Base-by-base conservation (phyloP, 2,797 vertebrate species). In the Rhinophrynus dorsalis region DNA sequence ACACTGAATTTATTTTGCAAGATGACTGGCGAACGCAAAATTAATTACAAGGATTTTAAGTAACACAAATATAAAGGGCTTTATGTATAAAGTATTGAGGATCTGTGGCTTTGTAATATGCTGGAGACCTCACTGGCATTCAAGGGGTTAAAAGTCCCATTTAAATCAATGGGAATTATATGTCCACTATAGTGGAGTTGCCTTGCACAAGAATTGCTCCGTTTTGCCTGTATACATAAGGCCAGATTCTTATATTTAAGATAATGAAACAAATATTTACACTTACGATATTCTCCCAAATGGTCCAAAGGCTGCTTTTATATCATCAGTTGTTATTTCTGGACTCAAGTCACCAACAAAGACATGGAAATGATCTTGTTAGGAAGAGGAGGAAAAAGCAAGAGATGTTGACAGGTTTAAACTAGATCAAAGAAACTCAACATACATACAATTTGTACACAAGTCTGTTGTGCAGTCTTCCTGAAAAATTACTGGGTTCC, bases 211-310 rank as follows among this genome's bases (percentile, higher is more conserved):
- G n/a, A n/a, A n/a, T n/a, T n/a, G n/a, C n/a, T n/a, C n/a, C n/a
- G n/a, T n/a, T 44, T 44, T 18, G 15, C 4, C 17, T 44, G 40
- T 44, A 44, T 20, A 44, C 7, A 20, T 44, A 17, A 44, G 18
- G 40, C 6, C 15, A 44, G 18, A 38, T 38, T n/a, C n/a, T n/a
- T n/a, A n/a, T n/a, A 13, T 15, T 38, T 38, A 12, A 38, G 37
- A 44, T 15, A 44, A 18, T 44, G 15, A 18, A 44, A 48, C 23
- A 10, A 33, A 37, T 12, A 8, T 18, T 33, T 56, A 24, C 57
- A 95, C 96, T 93, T 91, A 99, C 96, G 97, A 99, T 93, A 98
- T 98, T 83, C 96, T 95, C 77, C 97, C 97, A 55, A 99, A 99
- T 0, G 97, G 97, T 2, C 94, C 95, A 58, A 98, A 99, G 58